Evolutionary conservation across 2,888 invertebrate genomes (phyloP).

Genomic region (Dryomyza anilis): DNA sequence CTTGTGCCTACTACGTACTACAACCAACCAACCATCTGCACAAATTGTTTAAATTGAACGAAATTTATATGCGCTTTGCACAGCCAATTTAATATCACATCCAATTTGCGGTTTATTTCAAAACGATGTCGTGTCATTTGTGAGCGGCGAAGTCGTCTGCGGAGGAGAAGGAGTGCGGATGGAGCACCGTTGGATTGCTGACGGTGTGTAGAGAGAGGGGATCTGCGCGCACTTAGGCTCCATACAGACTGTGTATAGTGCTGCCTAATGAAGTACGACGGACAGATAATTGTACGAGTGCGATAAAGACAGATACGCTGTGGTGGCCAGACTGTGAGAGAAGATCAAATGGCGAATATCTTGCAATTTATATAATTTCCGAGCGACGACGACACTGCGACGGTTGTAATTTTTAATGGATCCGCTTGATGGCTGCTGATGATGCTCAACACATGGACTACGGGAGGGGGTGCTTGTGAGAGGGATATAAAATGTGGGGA

Average conservation of each 20-base stretch:
- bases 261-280: conserved; percentile 16
- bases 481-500: not conserved
- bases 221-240: too few species aligned
- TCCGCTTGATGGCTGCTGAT: not conserved
- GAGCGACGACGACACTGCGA: conserved; percentile 19
- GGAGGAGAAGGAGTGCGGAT: not conserved
- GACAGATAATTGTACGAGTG: not conserved
- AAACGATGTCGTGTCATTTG: conserved; percentile 23
- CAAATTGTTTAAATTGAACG: conserved; percentile 56
- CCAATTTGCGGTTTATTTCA: conserved; percentile 60
- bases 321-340: not conserved
- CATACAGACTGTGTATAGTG: not conserved
- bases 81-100: conserved; percentile 61
- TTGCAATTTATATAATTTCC: conserved; percentile 7
- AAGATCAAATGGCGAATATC: conserved; percentile 37
- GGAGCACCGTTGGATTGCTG: not conserved
- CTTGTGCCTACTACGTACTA: too few species aligned
- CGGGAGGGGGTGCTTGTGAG: not conserved
- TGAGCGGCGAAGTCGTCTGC: not conserved
- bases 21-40: too few species aligned
- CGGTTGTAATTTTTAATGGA: conserved; percentile 19
- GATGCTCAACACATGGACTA: conserved; percentile 38
- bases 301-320: not conserved
- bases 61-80: conserved; percentile 58
- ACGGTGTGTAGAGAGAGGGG: too few species aligned